Conservation (phyloP, 1,140 invertebrate genomes). For the Meloidogyne floridensis region DNA sequence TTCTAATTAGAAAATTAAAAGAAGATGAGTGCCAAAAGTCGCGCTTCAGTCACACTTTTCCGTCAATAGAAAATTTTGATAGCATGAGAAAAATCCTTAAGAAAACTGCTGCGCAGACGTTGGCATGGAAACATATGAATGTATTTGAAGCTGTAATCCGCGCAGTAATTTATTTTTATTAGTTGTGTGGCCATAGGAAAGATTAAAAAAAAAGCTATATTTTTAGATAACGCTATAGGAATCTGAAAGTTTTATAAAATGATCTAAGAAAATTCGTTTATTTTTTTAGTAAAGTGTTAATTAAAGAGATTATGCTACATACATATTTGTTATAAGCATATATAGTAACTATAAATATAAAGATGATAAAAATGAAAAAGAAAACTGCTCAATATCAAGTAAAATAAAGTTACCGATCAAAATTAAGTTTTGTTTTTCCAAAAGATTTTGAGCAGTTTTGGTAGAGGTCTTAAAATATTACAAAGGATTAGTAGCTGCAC, state of each 20-base stretch:
- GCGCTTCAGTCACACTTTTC: background rate
- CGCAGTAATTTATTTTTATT: background rate
- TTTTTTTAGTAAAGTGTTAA: background rate
- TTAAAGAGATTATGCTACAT: background rate
- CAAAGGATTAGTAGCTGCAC: background rate
- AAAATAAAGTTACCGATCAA: background rate
- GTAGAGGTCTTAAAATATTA: background rate
- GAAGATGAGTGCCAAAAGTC: background rate
- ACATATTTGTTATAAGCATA: background rate
- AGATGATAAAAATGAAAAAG: background rate
- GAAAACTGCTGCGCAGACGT: background rate
- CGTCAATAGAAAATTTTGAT: background rate
- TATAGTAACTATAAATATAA: background rate
- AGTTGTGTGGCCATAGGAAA: too few relatives aligned
- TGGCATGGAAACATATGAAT: conserved; percentile 1
- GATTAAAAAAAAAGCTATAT: too few relatives aligned
- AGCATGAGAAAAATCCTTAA: background rate
- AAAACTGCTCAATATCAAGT: background rate
- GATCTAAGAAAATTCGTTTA: background rate
- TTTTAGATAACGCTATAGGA: too few relatives aligned
- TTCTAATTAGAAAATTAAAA: background rate
- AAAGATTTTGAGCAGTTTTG: background rate
- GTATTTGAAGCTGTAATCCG: background rate
- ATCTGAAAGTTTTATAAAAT: too few relatives aligned
- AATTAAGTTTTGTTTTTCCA: background rate